Evolutionary conservation across 2,797 vertebrate genomes (phyloP), one percentile per base, ranked within the genome.

Genomic region (Alectoris magna): DNA sequence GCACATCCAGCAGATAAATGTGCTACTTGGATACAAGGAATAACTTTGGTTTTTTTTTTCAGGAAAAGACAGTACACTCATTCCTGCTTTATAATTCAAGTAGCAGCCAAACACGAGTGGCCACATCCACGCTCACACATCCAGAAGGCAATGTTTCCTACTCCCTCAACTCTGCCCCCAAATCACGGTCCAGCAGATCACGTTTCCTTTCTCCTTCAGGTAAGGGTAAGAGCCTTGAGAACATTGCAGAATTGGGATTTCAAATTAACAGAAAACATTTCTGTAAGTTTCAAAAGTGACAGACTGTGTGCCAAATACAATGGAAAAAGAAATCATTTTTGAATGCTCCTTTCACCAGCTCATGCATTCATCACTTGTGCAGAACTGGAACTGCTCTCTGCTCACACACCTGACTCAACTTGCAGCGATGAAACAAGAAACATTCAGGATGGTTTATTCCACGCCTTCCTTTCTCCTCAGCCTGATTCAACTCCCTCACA

Each of bases 101-200:
- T 23, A 43, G 22, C 3, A 55, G 14, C 12, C 36, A 34, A 49
- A 68, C 19, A 17, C 19, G 38, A 48, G 11, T 59, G 16, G 53
- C 36, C 13, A 9, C 1, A 63, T 16, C 22, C 38, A 14, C 26
- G 0, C 44, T 38, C 22, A 14, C 1, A 4, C 10, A 14, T 5
- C 24, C 34, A 23, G 15, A 12, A 59, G 4, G 5, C 7, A 7
- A 1, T 1, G 3, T 10, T 8, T 55, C 60, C 68, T 43, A 11
- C 39, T 14, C 10, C 59, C 23, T 10, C 38, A 24, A 0, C 53
- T 51, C 36, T 2, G 29, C 2, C 19, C 19, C 9, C 18, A 27
- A 14, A n/a, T 0, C 41, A 36, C 0, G 44, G 9, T 15, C n/a
- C 64, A 27, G 14, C 0, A 48, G 10, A 11, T 16, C 3, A 38